Evolutionary conservation across 1,140 invertebrate genomes (phyloP), one percentile per base, ranked within the genome.

Genomic region (Sitophilus oryzae): DNA sequence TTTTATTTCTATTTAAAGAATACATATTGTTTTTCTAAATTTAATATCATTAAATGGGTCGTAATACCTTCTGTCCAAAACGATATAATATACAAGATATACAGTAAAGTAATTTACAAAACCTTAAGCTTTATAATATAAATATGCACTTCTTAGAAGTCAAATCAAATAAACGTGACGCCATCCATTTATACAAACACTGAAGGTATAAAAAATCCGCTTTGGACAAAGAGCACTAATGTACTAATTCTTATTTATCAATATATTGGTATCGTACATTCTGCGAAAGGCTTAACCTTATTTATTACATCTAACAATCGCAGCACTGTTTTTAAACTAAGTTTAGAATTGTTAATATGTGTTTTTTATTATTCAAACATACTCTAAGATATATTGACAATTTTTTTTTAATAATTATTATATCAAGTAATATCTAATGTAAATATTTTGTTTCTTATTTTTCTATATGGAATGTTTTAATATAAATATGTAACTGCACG

Each of bases 1-100:
- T 64, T 61, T 71, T 68, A 71, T 69, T 66, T 70, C 69, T 71
- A 71, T 70, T 69, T 67, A 70, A 71, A 71, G 69, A 71, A 71
- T 71, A 71, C 69, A 71, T 69, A 66, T 63, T 69, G 66, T 69
- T 63, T n/a, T 65, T 71, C 69, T 71, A 71, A 69, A 70, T 61
- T 71, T 65, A 69, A 71, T 70, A 69, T 70, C 59, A 70, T 69
- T 70, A 71, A 70, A 68, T 69, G 63, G 53, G 58, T 56, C 64
- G 65, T 61, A 53, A 63, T 68, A 69, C 66, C 69, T 63, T 69
- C 67, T 71, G 69, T 61, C 69, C 69, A 69, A 65, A 68, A 68
- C 57, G 59, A 58, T 58, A 41, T 52, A 60, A 58, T 56, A 61
- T 61, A 61, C 60, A 57, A 20, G 47, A 50, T 57, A 34, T 53